Conservation (phyloP, 2,113 vertebrate species). For the Neogobius melanostomus region DNA sequence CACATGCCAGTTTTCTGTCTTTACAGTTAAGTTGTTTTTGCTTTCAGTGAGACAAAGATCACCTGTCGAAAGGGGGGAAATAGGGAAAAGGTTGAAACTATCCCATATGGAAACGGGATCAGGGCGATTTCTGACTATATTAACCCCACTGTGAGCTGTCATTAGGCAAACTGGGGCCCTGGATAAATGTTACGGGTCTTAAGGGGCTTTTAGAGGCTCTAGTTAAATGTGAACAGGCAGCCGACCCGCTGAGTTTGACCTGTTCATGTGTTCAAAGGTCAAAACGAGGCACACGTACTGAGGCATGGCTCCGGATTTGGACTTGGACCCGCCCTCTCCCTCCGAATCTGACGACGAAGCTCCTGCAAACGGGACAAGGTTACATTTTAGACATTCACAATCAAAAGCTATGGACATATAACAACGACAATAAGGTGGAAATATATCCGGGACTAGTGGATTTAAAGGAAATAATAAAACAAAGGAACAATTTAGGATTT, state of each 20-base stretch:
- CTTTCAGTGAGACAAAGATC: background rate
- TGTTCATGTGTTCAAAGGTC: slow-evolving; percentile 35
- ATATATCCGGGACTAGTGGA: no score
- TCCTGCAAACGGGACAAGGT: slow-evolving; percentile 68
- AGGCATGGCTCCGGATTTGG: slow-evolving; percentile 89
- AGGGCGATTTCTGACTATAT: slow-evolving; percentile 7
- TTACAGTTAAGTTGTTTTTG: background rate
- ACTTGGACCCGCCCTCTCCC: slow-evolving; percentile 81
- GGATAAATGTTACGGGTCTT: slow-evolving; percentile 22
- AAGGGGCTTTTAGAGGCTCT: slow-evolving; percentile 25
- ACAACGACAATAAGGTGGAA: background rate
- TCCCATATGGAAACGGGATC: slow-evolving; percentile 8
- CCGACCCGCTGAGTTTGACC: slow-evolving; percentile 38
- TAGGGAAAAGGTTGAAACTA: background rate
- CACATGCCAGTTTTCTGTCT: slow-evolving; percentile 1
- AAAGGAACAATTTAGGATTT: no score
- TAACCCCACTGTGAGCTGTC: slow-evolving; percentile 24
- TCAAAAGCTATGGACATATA: background rate
- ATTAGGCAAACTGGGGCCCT: slow-evolving; percentile 22
- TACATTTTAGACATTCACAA: background rate
- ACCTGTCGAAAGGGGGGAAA: slow-evolving; percentile 1
- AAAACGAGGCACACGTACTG: slow-evolving; percentile 82
- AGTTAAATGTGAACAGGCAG: slow-evolving; percentile 38
- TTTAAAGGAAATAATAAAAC: no score
- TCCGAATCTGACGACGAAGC: slow-evolving; percentile 95